phyloP scores from a whole-genome alignment of 2,888 invertebrate genomes.

The Caenorhabditis angaria region DNA sequence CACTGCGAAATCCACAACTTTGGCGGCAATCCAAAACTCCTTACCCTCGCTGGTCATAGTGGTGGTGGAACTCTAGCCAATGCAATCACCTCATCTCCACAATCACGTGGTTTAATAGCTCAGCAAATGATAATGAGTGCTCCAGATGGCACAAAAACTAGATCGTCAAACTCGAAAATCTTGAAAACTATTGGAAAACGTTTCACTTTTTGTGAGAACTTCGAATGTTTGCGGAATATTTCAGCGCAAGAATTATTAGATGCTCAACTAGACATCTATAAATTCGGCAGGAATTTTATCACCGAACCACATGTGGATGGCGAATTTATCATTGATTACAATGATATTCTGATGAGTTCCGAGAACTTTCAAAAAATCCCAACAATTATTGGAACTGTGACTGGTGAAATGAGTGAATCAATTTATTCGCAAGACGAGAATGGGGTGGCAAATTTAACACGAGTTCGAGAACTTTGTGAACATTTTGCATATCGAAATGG shows the following conservation, averaged over 20 bases:
- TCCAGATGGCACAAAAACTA: constrained; percentile 8
- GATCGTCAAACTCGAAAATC: constrained; percentile 15
- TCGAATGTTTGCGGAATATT: constrained; percentile 19
- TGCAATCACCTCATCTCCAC: background rate
- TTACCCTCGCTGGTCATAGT: constrained; percentile 16
- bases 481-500: constrained; percentile 12
- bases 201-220: background rate
- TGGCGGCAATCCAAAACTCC: constrained; percentile 10
- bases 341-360: background rate
- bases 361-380: constrained; percentile 8
- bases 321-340: constrained; percentile 13
- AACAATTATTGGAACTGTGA: constrained; percentile 17
- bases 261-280: constrained; percentile 6
- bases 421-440: constrained; percentile 3
- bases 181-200: constrained; percentile 1
- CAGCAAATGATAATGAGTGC: constrained; percentile 19
- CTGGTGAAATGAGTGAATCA: constrained; percentile 9
- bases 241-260: background rate
- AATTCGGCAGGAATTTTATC: constrained; percentile 9
- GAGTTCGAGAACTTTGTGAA: constrained; percentile 12
- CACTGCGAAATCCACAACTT: constrained; percentile 14
- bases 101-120: constrained; percentile 10
- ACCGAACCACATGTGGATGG: constrained; percentile 22
- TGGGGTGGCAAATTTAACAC: background rate
- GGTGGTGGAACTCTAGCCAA: constrained; percentile 11